A percentile compares a stretch with the other conserved stretches of the same genome.
These are phyloP conservation scores for Bubalus kerabau DNA, from an alignment of 2,113 vertebrate genomes.

Conservation along the genomic window DNA sequence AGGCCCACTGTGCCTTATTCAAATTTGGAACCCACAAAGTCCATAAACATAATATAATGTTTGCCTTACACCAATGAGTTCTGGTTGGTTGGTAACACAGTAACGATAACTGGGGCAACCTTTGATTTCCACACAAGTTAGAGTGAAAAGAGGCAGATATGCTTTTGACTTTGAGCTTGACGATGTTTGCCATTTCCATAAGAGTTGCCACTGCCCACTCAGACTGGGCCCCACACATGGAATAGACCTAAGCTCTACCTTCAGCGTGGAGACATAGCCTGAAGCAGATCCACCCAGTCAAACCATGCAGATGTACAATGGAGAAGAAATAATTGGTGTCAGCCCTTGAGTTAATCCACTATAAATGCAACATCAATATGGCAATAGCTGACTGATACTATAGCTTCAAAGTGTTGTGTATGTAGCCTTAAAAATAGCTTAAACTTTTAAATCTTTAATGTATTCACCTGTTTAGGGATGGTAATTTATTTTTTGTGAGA, in stretches of 20 bases:
- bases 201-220: neutral
- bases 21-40: neutral
- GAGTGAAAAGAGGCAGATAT: neutral
- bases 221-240: neutral
- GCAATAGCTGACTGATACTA: neutral
- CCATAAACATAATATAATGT: neutral
- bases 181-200: neutral
- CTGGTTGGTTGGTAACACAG: neutral
- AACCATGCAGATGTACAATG: neutral
- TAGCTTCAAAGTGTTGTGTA: neutral
- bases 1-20: neutral
- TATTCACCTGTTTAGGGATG: neutral
- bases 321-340: neutral
- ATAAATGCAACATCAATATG: neutral
- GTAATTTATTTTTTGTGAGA: neutral
- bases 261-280: neutral
- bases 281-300: neutral
- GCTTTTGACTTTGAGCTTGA: neutral
- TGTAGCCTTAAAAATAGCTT: neutral
- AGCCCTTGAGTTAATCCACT: neutral
- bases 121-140: neutral
- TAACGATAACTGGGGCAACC: neutral
- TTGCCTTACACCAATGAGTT: neutral
- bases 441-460: neutral
- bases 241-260: neutral